Evolutionary conservation across 2,113 vertebrate genomes (phyloP).

Genomic region (Gorsachius goisagi): DNA sequence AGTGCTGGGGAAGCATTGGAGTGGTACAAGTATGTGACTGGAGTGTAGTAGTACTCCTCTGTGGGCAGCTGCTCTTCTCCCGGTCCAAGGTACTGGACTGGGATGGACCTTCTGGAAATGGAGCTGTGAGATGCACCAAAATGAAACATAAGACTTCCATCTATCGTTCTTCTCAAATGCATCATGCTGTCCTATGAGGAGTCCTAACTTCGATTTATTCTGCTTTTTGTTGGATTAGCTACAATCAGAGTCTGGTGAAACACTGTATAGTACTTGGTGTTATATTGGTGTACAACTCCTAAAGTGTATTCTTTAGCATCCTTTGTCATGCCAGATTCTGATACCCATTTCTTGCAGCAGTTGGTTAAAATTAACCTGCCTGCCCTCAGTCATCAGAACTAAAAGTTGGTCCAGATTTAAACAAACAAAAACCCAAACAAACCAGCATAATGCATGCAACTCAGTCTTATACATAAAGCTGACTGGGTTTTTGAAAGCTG

Average conservation of each 20-base stretch:
- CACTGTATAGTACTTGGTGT: rapidly evolving
- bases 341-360: rapidly evolving
- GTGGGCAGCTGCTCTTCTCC: not conserved
- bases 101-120: not conserved
- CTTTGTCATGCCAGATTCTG: not conserved
- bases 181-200: rapidly evolving
- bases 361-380: not conserved
- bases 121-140: rapidly evolving
- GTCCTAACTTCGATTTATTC: not conserved
- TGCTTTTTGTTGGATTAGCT: not conserved
- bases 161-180: rapidly evolving
- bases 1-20: not conserved
- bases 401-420: not conserved
- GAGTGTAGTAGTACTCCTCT: rapidly evolving
- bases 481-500: not conserved
- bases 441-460: rapidly evolving
- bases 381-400: not conserved
- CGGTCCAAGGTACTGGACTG: not conserved
- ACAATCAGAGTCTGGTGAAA: rapidly evolving
- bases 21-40: not conserved
- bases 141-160: rapidly evolving
- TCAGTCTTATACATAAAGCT: rapidly evolving
- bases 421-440: not conserved
- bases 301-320: not conserved
- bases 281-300: not conserved